Conservation (phyloP, 2,888 invertebrate genomes). For the Abrostola triplasia region DNA sequence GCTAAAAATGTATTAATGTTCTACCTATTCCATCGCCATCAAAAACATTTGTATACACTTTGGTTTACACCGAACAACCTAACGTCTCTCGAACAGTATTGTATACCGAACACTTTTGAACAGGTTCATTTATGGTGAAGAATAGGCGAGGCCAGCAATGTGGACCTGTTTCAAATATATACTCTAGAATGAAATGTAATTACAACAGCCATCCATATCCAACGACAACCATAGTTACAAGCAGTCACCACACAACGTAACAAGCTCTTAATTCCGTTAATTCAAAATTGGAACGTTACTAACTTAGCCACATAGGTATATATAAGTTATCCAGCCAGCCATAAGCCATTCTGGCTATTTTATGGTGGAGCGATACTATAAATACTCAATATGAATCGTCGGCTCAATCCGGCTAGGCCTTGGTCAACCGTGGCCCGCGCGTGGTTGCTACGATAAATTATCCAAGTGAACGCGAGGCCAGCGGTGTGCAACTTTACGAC, state of each 20-base stretch:
- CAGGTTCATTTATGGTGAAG: too few species aligned
- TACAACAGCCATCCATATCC: too few species aligned
- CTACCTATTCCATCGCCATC: too few species aligned
- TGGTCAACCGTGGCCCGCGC: conserved; percentile 75
- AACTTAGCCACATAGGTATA: conserved; percentile 12
- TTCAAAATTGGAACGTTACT: conserved; percentile 27
- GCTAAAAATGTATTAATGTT: too few species aligned
- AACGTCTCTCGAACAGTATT: too few species aligned
- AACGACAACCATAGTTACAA: background rate
- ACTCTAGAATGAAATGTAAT: too few species aligned
- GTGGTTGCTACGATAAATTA: conserved; percentile 78
- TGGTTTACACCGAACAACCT: too few species aligned
- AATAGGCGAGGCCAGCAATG: too few species aligned
- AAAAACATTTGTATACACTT: too few species aligned
- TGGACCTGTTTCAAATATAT: too few species aligned
- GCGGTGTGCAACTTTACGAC: conserved; percentile 83
- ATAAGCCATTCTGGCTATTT: conserved; percentile 40
- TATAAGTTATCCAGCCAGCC: conserved; percentile 15
- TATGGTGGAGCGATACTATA: conserved; percentile 52
- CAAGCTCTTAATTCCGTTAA: conserved; percentile 11
- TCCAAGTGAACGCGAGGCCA: conserved; percentile 85
- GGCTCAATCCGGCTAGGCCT: conserved; percentile 73
- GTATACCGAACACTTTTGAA: too few species aligned
- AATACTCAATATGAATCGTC: conserved; percentile 67
- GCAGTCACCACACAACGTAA: conserved; percentile 4